Evolutionary conservation across 1,140 invertebrate species (phyloP).

Genomic region (Euura saliciscinereae): DNA sequence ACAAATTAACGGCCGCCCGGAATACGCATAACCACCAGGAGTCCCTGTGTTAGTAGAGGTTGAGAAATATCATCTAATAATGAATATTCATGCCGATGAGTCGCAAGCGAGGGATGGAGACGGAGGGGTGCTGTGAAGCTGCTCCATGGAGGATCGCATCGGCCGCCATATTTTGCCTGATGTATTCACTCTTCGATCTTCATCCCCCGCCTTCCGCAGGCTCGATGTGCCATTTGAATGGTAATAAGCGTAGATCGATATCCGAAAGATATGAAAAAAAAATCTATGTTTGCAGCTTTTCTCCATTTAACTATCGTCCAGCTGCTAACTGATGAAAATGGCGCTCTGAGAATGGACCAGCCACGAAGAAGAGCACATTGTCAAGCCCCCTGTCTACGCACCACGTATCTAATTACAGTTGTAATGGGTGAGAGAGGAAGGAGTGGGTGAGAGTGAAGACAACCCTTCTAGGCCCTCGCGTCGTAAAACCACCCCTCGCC

Average conservation of each 20-base stretch:
- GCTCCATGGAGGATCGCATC: slow-evolving; percentile 56
- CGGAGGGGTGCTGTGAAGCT: slow-evolving; percentile 54
- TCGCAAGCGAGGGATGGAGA: slow-evolving; percentile 51
- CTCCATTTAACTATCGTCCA: too few species aligned
- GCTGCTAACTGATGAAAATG: too few species aligned
- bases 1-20: slow-evolving; percentile 54
- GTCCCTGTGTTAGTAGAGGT: slow-evolving; percentile 32
- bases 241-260: too few species aligned
- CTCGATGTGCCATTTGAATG: not conserved
- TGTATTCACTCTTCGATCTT: slow-evolving; percentile 44
- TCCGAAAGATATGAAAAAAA: too few species aligned
- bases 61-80: slow-evolving; percentile 62
- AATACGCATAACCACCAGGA: slow-evolving; percentile 20
- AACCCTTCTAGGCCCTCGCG: slow-evolving; percentile 15
- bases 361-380: not conserved
- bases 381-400: slow-evolving; percentile 8
- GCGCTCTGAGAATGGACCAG: too few species aligned
- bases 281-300: too few species aligned
- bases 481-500: slow-evolving; percentile 26
- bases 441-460: not conserved
- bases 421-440: slow-evolving; percentile 11
- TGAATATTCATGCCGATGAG: slow-evolving; percentile 62
- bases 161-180: slow-evolving; percentile 56
- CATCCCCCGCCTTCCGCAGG: slow-evolving; percentile 19
- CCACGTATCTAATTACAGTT: slow-evolving; percentile 18